Conservation (phyloP, 2,797 vertebrate species). For the Pyrocephalus nanus region DNA sequence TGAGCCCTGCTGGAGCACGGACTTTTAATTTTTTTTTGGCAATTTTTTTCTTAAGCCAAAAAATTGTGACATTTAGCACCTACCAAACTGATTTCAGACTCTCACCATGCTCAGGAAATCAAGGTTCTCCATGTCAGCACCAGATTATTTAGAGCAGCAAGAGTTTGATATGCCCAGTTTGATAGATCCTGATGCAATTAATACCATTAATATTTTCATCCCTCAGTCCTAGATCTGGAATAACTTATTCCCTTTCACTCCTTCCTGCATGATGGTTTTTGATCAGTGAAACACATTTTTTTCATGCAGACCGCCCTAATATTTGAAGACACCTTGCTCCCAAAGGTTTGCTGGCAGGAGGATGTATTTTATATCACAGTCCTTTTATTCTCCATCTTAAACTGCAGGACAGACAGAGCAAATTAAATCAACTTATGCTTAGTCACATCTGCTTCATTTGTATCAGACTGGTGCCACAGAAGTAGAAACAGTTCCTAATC, state of each 20-base stretch:
- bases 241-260: background rate
- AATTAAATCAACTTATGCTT: slow-evolving; percentile 12
- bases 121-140: background rate
- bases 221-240: background rate
- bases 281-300: background rate
- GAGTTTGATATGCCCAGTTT: background rate
- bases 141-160: background rate
- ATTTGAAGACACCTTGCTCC: background rate
- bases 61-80: background rate
- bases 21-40: background rate
- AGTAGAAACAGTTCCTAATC: background rate
- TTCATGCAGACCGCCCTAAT: background rate
- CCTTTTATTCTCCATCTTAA: background rate
- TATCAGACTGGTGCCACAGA: background rate
- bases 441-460: slow-evolving; percentile 3
- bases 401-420: background rate
- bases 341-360: background rate
- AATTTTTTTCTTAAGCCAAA: background rate
- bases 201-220: background rate
- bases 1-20: background rate
- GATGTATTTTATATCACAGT: background rate
- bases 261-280: background rate
- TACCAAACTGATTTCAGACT: background rate
- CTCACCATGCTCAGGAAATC: background rate
- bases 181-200: background rate